phyloP scores from a whole-genome alignment of 1,140 invertebrate species.

The Zaprionus africanus region DNA sequence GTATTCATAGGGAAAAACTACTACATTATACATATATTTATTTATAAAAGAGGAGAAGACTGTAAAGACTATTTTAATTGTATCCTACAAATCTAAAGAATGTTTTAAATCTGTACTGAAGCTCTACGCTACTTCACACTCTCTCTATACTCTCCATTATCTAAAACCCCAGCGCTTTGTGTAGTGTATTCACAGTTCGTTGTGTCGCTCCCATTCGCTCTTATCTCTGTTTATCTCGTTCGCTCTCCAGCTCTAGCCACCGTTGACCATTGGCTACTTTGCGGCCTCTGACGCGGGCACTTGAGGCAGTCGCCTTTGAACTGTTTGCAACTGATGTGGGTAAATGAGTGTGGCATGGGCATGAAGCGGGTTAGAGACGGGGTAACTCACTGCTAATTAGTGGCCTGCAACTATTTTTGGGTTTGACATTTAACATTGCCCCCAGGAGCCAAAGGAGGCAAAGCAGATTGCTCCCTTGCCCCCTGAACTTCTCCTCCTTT shows the following conservation, averaged over 20 bases:
- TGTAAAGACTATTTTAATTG: no score
- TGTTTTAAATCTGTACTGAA: background rate
- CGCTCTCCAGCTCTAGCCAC: constrained; percentile 12
- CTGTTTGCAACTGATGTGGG: constrained; percentile 72
- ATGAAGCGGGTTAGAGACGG: background rate
- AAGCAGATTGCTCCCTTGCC: background rate
- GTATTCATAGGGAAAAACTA: no score
- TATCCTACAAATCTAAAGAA: background rate
- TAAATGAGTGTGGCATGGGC: background rate
- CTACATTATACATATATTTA: no score
- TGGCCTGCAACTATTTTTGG: constrained; percentile 49
- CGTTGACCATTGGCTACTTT: constrained; percentile 69
- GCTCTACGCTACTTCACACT: background rate
- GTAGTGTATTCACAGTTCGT: constrained; percentile 30
- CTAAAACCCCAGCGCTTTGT: no score
- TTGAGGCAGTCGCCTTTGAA: constrained; percentile 57
- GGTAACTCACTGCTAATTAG: constrained; percentile 48
- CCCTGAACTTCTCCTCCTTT: background rate
- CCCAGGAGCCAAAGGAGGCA: background rate
- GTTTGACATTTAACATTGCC: constrained; percentile 28
- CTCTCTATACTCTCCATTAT: background rate
- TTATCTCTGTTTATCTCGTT: constrained; percentile 35
- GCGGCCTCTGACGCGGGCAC: constrained; percentile 28
- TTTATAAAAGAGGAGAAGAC: no score
- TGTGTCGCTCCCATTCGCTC: background rate